Conservation (phyloP, 2,888 invertebrate genomes). For the Melipona bicolor region DNA sequence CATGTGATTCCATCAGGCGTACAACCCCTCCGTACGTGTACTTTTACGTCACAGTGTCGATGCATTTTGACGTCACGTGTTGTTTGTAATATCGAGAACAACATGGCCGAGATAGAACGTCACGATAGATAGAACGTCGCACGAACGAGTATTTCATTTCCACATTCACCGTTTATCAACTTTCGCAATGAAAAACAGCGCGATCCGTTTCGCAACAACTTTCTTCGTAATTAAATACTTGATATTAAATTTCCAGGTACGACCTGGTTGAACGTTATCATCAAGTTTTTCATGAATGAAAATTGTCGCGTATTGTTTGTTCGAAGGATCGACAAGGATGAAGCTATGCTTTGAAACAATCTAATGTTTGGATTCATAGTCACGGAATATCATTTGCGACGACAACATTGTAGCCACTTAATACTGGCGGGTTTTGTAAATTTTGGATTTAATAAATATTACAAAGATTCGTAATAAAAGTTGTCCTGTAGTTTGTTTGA, state of each 20-base stretch:
- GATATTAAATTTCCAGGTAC: background rate
- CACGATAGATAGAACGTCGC: background rate
- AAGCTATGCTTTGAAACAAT: too few relatives aligned
- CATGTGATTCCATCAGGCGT: constrained; percentile 10
- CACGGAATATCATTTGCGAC: too few relatives aligned
- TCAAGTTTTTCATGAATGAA: background rate
- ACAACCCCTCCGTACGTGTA: constrained; percentile 10
- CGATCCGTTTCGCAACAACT: background rate
- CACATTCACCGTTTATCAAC: background rate
- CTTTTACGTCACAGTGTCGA: constrained; percentile 30
- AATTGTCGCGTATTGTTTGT: too few relatives aligned
- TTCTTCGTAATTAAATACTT: background rate
- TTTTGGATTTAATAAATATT: too few relatives aligned
- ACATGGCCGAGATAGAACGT: background rate
- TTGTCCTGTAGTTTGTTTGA: too few relatives aligned
- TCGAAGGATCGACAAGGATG: too few relatives aligned
- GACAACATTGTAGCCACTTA: too few relatives aligned
- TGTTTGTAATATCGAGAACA: constrained; percentile 34
- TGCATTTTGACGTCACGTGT: constrained; percentile 51
- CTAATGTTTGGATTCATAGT: too few relatives aligned
- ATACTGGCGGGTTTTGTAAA: too few relatives aligned
- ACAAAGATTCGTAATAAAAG: too few relatives aligned
- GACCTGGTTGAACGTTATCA: background rate
- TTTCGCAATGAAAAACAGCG: background rate
- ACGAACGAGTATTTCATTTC: background rate